Conservation (phyloP, 2,888 invertebrate genomes). For the Dusona sp. region DNA sequence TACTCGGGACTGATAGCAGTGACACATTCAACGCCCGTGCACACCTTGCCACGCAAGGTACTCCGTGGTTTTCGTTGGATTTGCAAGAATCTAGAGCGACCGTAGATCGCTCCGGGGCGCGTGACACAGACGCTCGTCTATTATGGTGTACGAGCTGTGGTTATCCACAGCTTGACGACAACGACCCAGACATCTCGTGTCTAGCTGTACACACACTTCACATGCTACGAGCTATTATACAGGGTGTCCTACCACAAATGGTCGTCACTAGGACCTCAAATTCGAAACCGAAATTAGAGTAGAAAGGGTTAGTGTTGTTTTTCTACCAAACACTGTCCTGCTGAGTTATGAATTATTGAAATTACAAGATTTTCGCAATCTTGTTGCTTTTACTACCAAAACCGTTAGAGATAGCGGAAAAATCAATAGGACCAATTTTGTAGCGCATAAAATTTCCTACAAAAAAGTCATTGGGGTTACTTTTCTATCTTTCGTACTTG, state of each 20-base stretch:
- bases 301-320: background rate
- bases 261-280: background rate
- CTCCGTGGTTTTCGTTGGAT: constrained; percentile 3
- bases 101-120: constrained; percentile 1
- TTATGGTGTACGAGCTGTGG: constrained; percentile 9
- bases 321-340: background rate
- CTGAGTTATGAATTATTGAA: background rate
- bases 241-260: background rate
- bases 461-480: no score
- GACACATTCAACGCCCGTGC: background rate
- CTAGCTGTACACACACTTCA: background rate
- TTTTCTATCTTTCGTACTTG: no score
- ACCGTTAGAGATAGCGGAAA: background rate
- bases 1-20: background rate
- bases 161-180: constrained; percentile 33
- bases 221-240: background rate
- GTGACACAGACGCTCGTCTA: constrained; percentile 1
- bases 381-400: background rate
- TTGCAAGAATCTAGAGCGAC: constrained; percentile 17
- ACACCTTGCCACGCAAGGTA: background rate
- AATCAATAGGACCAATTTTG: background rate
- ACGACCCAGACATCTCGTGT: constrained; percentile 23
- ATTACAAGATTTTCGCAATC: background rate
- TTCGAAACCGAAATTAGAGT: background rate
- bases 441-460: no score